Evolutionary conservation across 2,797 vertebrate genomes (phyloP), one percentile per base, ranked within the genome.

Genomic region (Oreochromis grahami): DNA sequence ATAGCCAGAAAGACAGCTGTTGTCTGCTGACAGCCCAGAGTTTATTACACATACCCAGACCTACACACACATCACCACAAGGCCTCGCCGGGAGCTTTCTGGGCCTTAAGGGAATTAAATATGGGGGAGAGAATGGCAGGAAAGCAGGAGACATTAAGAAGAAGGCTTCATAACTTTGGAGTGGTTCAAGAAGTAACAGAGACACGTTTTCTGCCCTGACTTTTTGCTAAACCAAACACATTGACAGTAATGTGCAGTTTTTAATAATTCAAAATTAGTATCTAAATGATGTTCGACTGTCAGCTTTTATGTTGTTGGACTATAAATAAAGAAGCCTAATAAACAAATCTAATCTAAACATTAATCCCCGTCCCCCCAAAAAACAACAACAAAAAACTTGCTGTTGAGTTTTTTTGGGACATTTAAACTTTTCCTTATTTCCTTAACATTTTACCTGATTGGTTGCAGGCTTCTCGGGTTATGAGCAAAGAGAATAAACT

Each of bases 1-100:
- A 92, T 88, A 79, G 92, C 79, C 84, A 82, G 81, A 89, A 90
- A 91, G 89, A 91, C 95, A 96, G 96, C 95, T 96, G 95, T 87
- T 92, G 91, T 93, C 93, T 94, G 93, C 91, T 92, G 93, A 95
- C 93, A 95, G 91, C 70, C 82, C 81, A 21, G 79, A 82, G 74
- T 90, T 85, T 84, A 79, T 90, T 55, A 79, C 84, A 85, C 88
- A 80, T 83, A 55, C 58, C 63, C 72, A 82, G 41, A 76, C 78
- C 36, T 32, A 87, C 13, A 63, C 60, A 76, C 52, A 79, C 32
- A 79, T 81, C 79, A 83, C 36, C 82, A 82, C 68, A 9, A 38
- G 84, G 90, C 87, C 92, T 88, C 77, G 81, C 79, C 5, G 15
- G 77, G 79, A 77, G 79, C 82, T 91, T 83, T 87, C 88, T 60